Evolutionary conservation across 1,140 invertebrate genomes (phyloP), one percentile per base, ranked within the genome.

Genomic region (Hycleus cichorii): DNA sequence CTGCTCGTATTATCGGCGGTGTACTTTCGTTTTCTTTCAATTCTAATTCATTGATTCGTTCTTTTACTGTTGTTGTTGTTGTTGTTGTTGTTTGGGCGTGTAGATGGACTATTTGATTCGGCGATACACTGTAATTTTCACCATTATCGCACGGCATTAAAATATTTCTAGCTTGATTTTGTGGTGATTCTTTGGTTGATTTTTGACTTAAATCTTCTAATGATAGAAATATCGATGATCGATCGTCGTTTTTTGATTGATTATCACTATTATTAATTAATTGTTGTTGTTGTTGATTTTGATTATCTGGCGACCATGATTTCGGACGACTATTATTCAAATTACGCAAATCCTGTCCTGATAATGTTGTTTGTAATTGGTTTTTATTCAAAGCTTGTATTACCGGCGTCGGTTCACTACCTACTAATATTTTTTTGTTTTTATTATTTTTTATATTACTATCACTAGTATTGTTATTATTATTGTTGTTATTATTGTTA

Each of bases 91-190:
- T 65, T 39, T 65, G 64, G 12, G 66, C 66, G 2, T 81, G 79
- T 49, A 92, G 78, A 64, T 91, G 84, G 27, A 93, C 83, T 57
- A 91, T 90, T 77, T 91, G 87, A 71, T 93, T 93, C 62, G 90
- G 90, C 25, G 90, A 92, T 6, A 93, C 90, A 71, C 89, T 91
- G 72, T 93, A 93, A 39, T 87, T 86, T 64, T 88, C 82, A 0
- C 90, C 90, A 70, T 90, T 90, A 59, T 85, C 85, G 67, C 87
- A 90, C 0, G 88, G 88, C 81, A 91, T 87, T 53, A 89, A 75
- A 63, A 90, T 85, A 68, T 90, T 89, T 46, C 86, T 80, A 45
- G 59, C 52, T 52, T 64, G 60, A n/a, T 50, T 62, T 24, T 49
- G 62, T 27, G 57, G 42, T 39, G 59, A 59, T 51, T 69, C 67